Evolutionary conservation across 2,113 vertebrate genomes (phyloP).

Genomic region (Chaetura pelagica): DNA sequence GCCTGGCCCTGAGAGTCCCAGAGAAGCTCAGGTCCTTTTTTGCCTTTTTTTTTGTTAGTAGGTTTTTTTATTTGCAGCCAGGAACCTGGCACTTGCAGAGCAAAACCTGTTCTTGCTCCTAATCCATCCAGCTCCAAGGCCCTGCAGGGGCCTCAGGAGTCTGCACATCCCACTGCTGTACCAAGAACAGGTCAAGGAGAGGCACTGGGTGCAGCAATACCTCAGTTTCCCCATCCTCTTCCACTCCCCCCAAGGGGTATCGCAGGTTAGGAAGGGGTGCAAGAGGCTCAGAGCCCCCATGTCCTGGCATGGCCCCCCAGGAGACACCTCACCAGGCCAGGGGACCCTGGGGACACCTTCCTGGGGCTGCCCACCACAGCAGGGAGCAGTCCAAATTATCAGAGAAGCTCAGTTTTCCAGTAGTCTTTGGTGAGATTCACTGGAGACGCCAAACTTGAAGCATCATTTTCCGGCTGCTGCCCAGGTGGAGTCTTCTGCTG

Average conservation of each 20-base stretch:
- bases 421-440: background rate
- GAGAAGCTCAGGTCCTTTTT: background rate
- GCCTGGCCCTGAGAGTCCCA: background rate
- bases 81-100: background rate
- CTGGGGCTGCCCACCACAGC: background rate
- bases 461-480: background rate
- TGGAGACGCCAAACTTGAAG: background rate
- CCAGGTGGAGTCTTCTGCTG: fast-evolving
- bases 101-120: background rate
- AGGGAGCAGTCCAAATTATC: background rate
- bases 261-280: fast-evolving
- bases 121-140: background rate
- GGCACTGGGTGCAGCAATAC: fast-evolving
- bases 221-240: background rate
- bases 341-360: background rate
- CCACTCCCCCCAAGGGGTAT: fast-evolving
- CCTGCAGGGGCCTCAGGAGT: fast-evolving
- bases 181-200: background rate
- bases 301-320: background rate
- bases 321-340: background rate
- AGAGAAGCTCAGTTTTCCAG: background rate
- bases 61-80: constrained; percentile 15
- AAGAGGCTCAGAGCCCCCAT: background rate
- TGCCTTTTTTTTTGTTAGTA: background rate
- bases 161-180: background rate